These are phyloP conservation scores for Alaudala cheleensis DNA, from an alignment of 2,113 vertebrate species.

Conservation along the genomic window DNA sequence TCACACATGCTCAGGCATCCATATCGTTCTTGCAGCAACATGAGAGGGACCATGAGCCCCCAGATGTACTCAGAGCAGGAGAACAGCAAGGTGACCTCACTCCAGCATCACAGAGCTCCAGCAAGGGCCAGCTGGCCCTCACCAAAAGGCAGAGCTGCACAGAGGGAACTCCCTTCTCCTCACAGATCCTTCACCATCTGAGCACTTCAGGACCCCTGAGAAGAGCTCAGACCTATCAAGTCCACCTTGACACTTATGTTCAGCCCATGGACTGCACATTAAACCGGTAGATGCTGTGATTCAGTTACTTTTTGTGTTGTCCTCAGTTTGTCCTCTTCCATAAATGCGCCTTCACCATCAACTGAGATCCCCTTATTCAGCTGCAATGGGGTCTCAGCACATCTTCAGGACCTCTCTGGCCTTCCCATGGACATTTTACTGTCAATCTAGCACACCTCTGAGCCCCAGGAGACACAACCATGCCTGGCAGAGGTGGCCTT, in stretches of 20 bases:
- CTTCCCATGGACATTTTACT: neutral
- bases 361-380: neutral
- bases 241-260: neutral
- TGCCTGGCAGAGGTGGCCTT: neutral
- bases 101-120: neutral
- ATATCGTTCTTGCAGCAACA: neutral
- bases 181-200: neutral
- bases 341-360: neutral
- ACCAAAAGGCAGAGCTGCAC: neutral
- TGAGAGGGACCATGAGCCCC: neutral
- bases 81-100: neutral
- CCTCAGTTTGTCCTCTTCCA: neutral
- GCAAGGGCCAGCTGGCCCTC: neutral
- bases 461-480: neutral
- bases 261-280: neutral
- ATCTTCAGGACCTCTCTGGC: neutral
- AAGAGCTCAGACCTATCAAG: neutral
- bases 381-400: neutral
- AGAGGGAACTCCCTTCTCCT: neutral
- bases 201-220: neutral
- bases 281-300: neutral
- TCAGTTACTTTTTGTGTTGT: neutral
- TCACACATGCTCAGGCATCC: neutral
- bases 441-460: neutral
- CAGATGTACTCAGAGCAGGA: neutral